Evolutionary conservation across 2,888 invertebrate genomes (phyloP).

Genomic region (Charanyca ferruginea): DNA sequence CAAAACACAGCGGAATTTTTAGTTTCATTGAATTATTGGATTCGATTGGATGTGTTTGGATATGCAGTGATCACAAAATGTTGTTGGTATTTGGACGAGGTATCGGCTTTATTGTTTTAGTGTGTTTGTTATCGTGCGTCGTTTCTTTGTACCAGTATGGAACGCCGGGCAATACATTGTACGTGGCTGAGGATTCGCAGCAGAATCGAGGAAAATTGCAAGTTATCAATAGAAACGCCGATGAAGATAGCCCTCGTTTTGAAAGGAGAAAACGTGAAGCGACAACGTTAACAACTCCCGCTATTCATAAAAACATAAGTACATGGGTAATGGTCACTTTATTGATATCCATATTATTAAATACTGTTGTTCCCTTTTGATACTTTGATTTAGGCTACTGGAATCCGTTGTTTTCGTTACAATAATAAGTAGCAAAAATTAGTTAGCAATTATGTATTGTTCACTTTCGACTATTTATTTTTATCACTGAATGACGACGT

Average conservation of each 20-base stretch:
- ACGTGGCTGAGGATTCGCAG: constrained; percentile 78
- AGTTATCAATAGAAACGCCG: constrained; percentile 78
- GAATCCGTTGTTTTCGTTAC: constrained; percentile 15
- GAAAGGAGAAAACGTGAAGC: constrained; percentile 85
- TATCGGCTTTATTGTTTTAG: constrained; percentile 76
- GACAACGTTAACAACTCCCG: constrained; percentile 75
- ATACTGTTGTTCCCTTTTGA: constrained; percentile 75
- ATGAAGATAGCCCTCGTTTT: constrained; percentile 66
- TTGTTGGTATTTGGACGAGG: constrained; percentile 81
- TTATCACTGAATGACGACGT: constrained; percentile 63
- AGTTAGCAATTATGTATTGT: constrained; percentile 51
- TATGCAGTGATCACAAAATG: constrained; percentile 89
- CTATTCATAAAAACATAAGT: constrained; percentile 83
- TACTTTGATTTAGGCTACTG: constrained; percentile 64
- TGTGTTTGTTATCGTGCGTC: constrained; percentile 78
- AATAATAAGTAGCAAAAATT: constrained; percentile 65
- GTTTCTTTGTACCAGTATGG: constrained; percentile 78
- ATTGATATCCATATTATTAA: constrained; percentile 76
- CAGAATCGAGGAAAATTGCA: constrained; percentile 72
- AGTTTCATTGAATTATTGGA: constrained; percentile 76
- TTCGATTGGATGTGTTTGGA: constrained; percentile 75
- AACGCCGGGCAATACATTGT: constrained; percentile 76
- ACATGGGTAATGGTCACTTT: constrained; percentile 84
- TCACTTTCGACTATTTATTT: constrained; percentile 75
- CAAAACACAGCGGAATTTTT: constrained; percentile 24